Conservation (phyloP, 2,797 vertebrate species). For the Tokudaia tokunoshimensis region DNA sequence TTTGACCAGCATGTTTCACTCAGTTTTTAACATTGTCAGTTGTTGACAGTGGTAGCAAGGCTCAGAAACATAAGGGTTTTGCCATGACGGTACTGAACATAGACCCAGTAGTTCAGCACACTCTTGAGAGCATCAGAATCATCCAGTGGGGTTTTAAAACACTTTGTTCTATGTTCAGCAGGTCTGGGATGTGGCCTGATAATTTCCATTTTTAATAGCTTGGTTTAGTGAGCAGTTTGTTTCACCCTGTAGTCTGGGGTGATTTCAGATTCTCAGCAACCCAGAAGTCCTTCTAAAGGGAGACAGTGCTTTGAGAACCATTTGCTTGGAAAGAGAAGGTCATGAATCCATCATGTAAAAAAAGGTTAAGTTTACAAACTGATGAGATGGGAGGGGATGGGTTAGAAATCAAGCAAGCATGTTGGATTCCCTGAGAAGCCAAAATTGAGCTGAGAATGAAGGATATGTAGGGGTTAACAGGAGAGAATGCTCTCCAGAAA, state of each 20-base stretch:
- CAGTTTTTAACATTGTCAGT: not conserved
- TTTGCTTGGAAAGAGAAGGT: not conserved
- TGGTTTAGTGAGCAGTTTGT: not conserved
- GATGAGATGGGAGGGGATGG: not conserved
- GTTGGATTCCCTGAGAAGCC: not conserved
- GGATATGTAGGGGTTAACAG: not conserved
- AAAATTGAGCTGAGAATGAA: not conserved
- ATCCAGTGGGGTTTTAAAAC: not conserved
- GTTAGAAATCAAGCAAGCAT: not conserved
- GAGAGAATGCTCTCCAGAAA: not conserved
- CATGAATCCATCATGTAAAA: not conserved
- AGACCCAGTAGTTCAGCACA: not conserved
- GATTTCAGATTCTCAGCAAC: not conserved
- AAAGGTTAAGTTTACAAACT: not conserved
- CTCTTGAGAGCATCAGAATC: not conserved
- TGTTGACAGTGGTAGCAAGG: not conserved
- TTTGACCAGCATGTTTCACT: not conserved
- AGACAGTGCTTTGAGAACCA: not conserved
- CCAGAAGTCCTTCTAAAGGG: not conserved
- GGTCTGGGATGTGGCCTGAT: not conserved
- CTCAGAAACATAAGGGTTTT: not conserved
- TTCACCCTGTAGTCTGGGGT: not conserved
- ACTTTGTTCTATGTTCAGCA: not conserved
- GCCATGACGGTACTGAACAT: no score
- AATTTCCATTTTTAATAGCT: not conserved